Base-by-base conservation (phyloP, 2,888 invertebrate genomes). In the Rutpela maculata region DNA sequence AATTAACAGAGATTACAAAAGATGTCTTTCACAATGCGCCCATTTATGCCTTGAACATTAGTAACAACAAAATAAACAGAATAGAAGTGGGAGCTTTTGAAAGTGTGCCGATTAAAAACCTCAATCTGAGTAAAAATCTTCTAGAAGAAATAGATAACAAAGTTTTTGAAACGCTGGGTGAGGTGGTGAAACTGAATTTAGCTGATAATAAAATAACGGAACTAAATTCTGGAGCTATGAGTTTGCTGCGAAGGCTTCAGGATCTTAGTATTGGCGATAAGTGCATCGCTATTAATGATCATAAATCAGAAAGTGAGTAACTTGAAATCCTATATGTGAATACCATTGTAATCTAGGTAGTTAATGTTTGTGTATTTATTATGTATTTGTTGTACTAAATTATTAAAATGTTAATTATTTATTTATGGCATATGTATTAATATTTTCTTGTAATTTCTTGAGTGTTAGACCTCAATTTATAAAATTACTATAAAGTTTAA, bases 41-140 rank as follows among this genome's bases (percentile, higher is more conserved):
- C 15, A 62, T 62, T 31, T 31, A 15, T 9, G 31, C 62, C 15
- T 31, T 62, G 31, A 22, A 11, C 1, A 15, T 62, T 15, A 31
- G 22, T 1, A 31, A 62, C 62, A 62, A 62, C 31, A 31, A 31
- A 62, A 62, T 62, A 15, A 15, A 11, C n/a, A 62, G n/a, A 26
- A 31, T 62, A 31, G 62, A 62, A 9, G 62, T 62, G 6, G 62
- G 62, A n/a, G 62, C 62, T 26, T 62, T 62, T n/a, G 62, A 62
- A 31, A 15, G 22, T 31, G 22, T 31, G 31, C 26, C 12, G n/a
- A 15, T 31, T 31, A 31, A 10, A n/a, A 22, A 1, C n/a, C 31
- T 62, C 3, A 31, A 62, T 62, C 31, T 62, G 4, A 62, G 62
- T 12, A 26, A 62, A 6, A 62, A 62, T 12, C 11, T 15, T 6